A percentile compares a stretch with the other conserved stretches of the same genome.
phyloP scores from a whole-genome alignment of 2,797 vertebrate species.

The Poecilia gillii region DNA sequence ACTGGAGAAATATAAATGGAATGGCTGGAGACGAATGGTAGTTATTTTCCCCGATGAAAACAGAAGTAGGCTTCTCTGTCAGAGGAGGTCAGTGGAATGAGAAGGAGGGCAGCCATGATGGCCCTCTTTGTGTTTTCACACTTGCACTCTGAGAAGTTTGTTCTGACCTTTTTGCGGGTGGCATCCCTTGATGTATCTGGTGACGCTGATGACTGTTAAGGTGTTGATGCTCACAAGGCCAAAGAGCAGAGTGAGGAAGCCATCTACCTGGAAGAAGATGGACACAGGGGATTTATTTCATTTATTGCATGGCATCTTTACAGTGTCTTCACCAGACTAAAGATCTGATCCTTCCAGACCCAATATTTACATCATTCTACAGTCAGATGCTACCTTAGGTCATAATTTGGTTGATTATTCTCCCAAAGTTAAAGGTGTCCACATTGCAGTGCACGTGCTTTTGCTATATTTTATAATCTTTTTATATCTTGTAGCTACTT shows the following conservation, averaged over 20 bases:
- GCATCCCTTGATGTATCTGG: constrained; percentile 88
- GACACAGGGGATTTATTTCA: constrained; percentile 15
- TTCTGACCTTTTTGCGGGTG: constrained; percentile 85
- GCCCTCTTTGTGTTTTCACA: constrained; percentile 3
- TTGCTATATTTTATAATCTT: not conserved
- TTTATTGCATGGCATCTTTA: not conserved
- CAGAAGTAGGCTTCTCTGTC: constrained; percentile 36
- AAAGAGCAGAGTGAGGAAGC: constrained; percentile 90
- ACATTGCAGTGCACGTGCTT: not conserved
- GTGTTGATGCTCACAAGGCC: constrained; percentile 92
- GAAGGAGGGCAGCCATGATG: constrained; percentile 18
- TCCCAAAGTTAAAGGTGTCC: not conserved
- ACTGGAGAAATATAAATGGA: constrained; percentile 58
- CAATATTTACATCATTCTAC: not conserved
- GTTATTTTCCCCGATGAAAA: constrained; percentile 56
- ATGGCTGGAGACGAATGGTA: constrained; percentile 48
- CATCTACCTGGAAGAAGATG: constrained; percentile 83
- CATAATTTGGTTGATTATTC: not conserved
- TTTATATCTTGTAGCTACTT: not conserved
- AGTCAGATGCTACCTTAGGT: not conserved
- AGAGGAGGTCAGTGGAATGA: constrained; percentile 61
- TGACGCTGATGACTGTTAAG: constrained; percentile 90
- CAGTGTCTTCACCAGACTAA: constrained; percentile 33
- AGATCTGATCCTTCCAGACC: not conserved
- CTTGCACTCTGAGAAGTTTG: not conserved